Percentiles rank a stretch among this genome's conserved stretches.
Evolutionary conservation across 35 echinoderm and acorn worm genomes (phyloP).

Genomic region (Heliocidaris tuberculata): DNA sequence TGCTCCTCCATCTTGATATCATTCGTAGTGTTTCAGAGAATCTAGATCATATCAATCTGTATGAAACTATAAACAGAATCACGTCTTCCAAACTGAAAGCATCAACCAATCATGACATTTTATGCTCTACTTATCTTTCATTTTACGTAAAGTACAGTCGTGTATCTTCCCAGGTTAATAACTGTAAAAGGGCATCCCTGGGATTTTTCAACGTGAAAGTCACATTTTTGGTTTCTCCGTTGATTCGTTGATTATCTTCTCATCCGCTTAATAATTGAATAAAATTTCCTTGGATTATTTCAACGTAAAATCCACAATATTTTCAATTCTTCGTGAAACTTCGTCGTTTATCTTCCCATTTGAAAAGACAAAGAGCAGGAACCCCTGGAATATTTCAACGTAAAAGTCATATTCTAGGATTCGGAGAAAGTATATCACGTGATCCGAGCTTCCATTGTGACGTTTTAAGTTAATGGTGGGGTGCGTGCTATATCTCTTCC

Average conservation of each 20-base stretch:
- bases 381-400: neutral
- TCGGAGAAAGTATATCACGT: neutral
- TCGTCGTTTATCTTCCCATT: neutral
- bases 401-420: neutral
- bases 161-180: too few species aligned
- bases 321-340: neutral
- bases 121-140: too few species aligned
- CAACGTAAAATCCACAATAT: neutral
- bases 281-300: neutral
- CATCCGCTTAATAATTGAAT: neutral
- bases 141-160: too few species aligned
- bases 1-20: too few species aligned
- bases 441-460: neutral
- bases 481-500: neutral
- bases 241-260: neutral
- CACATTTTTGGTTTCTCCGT: neutral
- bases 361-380: neutral
- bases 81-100: too few species aligned
- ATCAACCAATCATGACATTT: too few species aligned
- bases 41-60: too few species aligned
- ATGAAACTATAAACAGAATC: too few species aligned
- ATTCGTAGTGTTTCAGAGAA: too few species aligned
- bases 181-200: too few species aligned
- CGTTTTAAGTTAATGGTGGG: neutral
- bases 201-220: too few species aligned